Percentiles rank a stretch among this genome's conserved stretches.
These are phyloP conservation scores for Acanthopagrus latus DNA, from an alignment of 2,797 vertebrate genomes.

Conservation along the genomic window DNA sequence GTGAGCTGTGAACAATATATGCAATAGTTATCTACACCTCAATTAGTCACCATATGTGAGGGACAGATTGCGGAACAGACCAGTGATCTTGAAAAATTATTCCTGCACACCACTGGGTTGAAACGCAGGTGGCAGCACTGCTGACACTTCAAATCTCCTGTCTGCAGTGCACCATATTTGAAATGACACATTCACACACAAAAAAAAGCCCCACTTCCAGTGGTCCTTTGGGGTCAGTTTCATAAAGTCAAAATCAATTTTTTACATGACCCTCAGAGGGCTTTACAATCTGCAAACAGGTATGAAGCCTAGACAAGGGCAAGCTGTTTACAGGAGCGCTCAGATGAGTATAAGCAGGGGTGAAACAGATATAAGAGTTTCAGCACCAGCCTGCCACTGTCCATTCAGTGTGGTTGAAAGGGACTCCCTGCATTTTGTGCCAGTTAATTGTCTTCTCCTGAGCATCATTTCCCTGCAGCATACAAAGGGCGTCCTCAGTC, in stretches of 20 bases:
- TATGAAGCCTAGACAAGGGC: background rate
- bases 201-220: conserved; percentile 2
- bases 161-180: conserved; percentile 25
- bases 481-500: conserved; percentile 56
- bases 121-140: conserved; percentile 12
- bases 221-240: background rate
- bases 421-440: conserved; percentile 35
- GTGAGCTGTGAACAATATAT: background rate
- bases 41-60: conserved; percentile 6
- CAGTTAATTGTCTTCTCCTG: conserved; percentile 44
- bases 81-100: background rate
- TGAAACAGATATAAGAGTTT: background rate
- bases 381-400: conserved; percentile 4
- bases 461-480: conserved; percentile 33
- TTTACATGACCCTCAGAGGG: background rate
- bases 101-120: background rate
- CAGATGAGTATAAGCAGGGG: background rate
- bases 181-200: conserved; percentile 6
- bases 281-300: background rate
- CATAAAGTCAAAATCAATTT: background rate
- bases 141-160: conserved; percentile 15
- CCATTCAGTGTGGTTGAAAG: conserved; percentile 4
- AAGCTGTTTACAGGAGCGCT: conserved; percentile 16
- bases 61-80: background rate
- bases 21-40: background rate